Evolutionary conservation across 2,113 vertebrate genomes (phyloP), one percentile per base, ranked within the genome.

Genomic region (Scartelaos histophorus): DNA sequence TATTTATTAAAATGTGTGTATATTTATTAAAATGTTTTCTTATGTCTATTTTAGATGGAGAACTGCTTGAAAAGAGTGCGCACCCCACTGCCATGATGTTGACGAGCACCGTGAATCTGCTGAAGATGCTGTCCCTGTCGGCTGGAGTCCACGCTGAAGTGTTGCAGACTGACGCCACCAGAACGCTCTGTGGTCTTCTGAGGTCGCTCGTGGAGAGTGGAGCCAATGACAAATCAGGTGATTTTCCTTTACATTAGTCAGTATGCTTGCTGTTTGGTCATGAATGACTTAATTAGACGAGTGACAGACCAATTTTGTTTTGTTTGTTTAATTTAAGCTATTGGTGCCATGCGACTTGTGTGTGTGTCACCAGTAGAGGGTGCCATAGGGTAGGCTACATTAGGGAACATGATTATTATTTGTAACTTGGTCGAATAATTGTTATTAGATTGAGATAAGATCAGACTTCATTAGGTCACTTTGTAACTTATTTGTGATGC

Each of bases 61-160:
- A 99, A 57, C 94, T 94, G 66, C 78, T 88, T 62, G 96, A 98
- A 81, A 95, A 94, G 84, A 96, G 95, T 88, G 85, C 92, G 19
- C 98, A 99, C 80, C 98, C 98, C 4, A 99, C 98, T 15, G 93
- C 96, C 11, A 92, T 98, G 94, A 95, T 99, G 95, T 88, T 97
- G 65, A 97, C 94, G 71, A 97, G 95, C 82, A 97, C 97, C 0
- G 92, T 99, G 76, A 98, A 98, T 86, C 93, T 99, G 65, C 87
- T 99, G 81, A 98, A 98, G 87, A 96, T 95, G 0, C 85, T 99
- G 13, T 95, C 96, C 51, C 94, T 99, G 2, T 97, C 96, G 6
- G 94, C 97, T 54, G 98, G 97, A 0, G 92, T 98, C 69, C 93
- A 99, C 1, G 95, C 97, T 0, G 98, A 98, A 43, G 89, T 97